Conservation (phyloP, 2,113 vertebrate genomes). For the Prochilodus magdalenae region DNA sequence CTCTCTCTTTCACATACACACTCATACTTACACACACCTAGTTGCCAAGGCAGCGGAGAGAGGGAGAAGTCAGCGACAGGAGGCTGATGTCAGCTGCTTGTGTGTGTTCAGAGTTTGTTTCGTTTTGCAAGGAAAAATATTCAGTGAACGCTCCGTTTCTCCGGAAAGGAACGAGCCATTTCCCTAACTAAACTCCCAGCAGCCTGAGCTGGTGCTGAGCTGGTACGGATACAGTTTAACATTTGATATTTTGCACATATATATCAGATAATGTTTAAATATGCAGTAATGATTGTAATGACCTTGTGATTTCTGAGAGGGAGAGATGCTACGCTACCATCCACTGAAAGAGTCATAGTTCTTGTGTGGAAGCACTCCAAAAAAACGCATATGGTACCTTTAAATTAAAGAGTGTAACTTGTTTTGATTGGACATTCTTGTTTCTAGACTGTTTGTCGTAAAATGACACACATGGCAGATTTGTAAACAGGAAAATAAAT, state of each 20-base stretch:
- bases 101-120: constrained; percentile 35
- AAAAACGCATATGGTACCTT: too few relatives aligned
- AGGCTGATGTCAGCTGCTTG: constrained; percentile 50
- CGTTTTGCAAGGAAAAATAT: constrained; percentile 34
- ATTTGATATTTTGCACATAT: neutral
- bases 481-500: too few relatives aligned
- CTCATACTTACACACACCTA: constrained; percentile 53
- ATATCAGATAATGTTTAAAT: too few relatives aligned
- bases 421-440: too few relatives aligned
- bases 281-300: too few relatives aligned
- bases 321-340: too few relatives aligned
- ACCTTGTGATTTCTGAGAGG: too few relatives aligned
- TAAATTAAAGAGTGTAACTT: too few relatives aligned
- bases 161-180: neutral
- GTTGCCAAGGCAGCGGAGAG: constrained; percentile 64
- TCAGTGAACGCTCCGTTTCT: constrained; percentile 1
- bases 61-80: constrained; percentile 60
- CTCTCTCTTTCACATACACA: constrained; percentile 1
- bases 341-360: too few relatives aligned
- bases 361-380: too few relatives aligned
- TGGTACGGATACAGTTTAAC: neutral
- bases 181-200: neutral
- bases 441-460: too few relatives aligned
- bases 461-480: too few relatives aligned
- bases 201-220: neutral